Evolutionary conservation across 2,888 invertebrate species (phyloP), one percentile per base, ranked within the genome.

Genomic region (Ceriagrion tenellum): DNA sequence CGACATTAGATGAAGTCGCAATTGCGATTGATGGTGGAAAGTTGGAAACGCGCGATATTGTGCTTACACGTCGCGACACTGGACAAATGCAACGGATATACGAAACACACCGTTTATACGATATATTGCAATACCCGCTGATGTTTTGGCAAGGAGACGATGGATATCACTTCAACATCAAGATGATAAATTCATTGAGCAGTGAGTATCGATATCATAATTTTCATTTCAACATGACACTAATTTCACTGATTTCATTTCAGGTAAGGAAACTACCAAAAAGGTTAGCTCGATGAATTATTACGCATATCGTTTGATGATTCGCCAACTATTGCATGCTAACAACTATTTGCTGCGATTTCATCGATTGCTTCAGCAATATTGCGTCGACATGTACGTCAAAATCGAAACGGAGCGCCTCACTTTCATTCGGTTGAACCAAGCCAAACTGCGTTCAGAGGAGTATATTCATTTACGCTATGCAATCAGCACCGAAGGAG

Each of bases 1-100:
- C 96, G 95, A 96, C 96, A 88, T 96, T 96, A 55, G 96, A 96
- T 96, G 96, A 97, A 96, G 96, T 96, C 89, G 96, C 96, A 30
- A 96, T 96, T 95, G 95, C 96, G n/a, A 96, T 97, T 89, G 96
- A 96, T 96, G 96, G 96, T 55, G 96, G 96, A 95, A 91, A 96
- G 81, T 96, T 96, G 20, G 96, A 96, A 96, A 95, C 95, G 0
- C 95, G 96, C 90, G 96, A 96, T 95, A 96, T 96, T 12, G n/a
- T n/a, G n/a, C n/a, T n/a, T n/a, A n/a, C n/a, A n/a, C n/a, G n/a
- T n/a, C n/a, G n/a, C n/a, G n/a, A n/a, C n/a, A n/a, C n/a, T n/a
- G n/a, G n/a, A n/a, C n/a, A n/a, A n/a, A n/a, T n/a, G n/a, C n/a
- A n/a, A n/a, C n/a, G n/a, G n/a, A n/a, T n/a, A n/a, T n/a, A n/a